A percentile compares a stretch with the other conserved stretches of the same genome.
Evolutionary conservation across 2,113 vertebrate species (phyloP).

Genomic region (Rissa tridactyla): DNA sequence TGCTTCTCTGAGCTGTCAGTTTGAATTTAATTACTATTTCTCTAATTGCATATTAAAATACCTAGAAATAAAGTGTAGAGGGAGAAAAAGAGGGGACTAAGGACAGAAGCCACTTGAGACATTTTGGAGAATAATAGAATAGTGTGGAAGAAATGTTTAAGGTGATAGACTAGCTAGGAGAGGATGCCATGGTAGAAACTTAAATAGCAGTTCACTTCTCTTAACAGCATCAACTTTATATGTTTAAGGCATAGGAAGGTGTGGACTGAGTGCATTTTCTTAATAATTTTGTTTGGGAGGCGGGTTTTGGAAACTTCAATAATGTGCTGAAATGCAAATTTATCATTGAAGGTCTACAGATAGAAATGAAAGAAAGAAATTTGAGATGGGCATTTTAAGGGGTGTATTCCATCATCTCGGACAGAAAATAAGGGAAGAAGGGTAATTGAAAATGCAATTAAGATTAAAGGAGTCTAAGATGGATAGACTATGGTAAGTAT

Average conservation of each 20-base stretch:
- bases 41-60: slow-evolving; percentile 6
- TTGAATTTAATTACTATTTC: background rate
- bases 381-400: background rate
- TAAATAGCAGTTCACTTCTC: background rate
- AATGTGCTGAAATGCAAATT: background rate
- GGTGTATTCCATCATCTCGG: background rate
- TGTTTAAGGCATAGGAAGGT: background rate
- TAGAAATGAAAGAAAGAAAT: background rate
- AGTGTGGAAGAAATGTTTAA: background rate
- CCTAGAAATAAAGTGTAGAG: background rate
- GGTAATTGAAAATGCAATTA: background rate
- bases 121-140: background rate
- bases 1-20: background rate
- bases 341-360: background rate
- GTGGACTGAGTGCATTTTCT: background rate
- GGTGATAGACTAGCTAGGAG: background rate
- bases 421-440: background rate
- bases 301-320: background rate
- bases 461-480: background rate
- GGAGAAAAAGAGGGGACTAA: background rate
- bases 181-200: background rate
- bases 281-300: background rate
- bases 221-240: background rate
- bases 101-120: background rate
- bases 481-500: background rate